phyloP scores from a whole-genome alignment of 1,140 invertebrate species.

The Fopius arisanus region DNA sequence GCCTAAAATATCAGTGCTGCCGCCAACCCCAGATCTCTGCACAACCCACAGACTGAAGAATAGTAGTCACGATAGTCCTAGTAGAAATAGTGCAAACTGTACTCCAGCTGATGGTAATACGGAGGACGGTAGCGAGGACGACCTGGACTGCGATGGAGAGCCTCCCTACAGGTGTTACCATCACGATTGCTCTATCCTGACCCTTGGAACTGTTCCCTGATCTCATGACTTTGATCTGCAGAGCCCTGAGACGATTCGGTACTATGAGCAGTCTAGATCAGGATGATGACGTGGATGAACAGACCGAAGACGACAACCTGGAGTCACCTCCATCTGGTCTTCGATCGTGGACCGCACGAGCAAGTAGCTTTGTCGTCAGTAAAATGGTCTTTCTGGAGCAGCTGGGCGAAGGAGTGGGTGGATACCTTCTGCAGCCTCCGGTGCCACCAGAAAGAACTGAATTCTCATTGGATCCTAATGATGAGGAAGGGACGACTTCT shows the following conservation, averaged over 20 bases:
- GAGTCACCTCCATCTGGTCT: slow-evolving; percentile 62
- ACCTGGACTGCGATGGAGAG: slow-evolving; percentile 61
- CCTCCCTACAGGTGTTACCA: slow-evolving; percentile 61
- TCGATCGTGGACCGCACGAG: slow-evolving; percentile 78
- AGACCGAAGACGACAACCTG: slow-evolving; percentile 52
- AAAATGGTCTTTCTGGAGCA: slow-evolving; percentile 79
- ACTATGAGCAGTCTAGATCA: slow-evolving; percentile 80
- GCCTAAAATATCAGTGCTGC: slow-evolving; percentile 77
- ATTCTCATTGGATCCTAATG: slow-evolving; percentile 58
- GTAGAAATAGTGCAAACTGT: slow-evolving; percentile 54
- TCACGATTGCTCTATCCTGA: neutral
- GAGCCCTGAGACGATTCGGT: slow-evolving; percentile 70
- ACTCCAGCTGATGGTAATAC: slow-evolving; percentile 58
- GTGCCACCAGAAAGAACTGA: slow-evolving; percentile 58
- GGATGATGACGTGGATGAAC: slow-evolving; percentile 65
- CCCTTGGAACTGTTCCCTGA: neutral
- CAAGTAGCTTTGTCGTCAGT: slow-evolving; percentile 79
- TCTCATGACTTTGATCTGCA: slow-evolving; percentile 26
- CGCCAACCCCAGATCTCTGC: slow-evolving; percentile 74
- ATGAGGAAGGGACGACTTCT: slow-evolving; percentile 75
- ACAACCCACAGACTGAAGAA: slow-evolving; percentile 53
- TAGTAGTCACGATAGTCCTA: slow-evolving; percentile 53
- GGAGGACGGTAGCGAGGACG: slow-evolving; percentile 62
- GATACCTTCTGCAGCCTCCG: slow-evolving; percentile 57
- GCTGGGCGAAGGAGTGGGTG: slow-evolving; percentile 65